These are phyloP conservation scores for Huso huso DNA, from an alignment of 2,797 vertebrate genomes.

Conservation along the genomic window DNA sequence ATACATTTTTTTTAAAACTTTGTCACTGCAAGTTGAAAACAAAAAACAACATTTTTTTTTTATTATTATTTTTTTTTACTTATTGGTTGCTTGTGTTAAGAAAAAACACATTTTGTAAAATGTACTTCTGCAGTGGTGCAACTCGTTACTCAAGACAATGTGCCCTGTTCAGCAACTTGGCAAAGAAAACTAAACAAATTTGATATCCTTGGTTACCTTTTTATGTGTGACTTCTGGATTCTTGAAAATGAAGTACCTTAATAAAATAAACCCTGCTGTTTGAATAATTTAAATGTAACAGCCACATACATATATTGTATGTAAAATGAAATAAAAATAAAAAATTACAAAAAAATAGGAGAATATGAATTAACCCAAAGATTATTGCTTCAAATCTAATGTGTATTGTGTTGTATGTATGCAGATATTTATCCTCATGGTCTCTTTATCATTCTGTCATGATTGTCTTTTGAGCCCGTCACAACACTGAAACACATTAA, in stretches of 20 bases:
- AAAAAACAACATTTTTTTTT: slow-evolving; percentile 28
- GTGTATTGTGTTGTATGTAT: slow-evolving; percentile 37
- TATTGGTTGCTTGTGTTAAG: slow-evolving; percentile 22
- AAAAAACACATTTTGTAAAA: slow-evolving; percentile 26
- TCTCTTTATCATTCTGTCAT: slow-evolving; percentile 43
- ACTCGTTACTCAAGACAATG: slow-evolving; percentile 51
- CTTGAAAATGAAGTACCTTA: slow-evolving; percentile 15
- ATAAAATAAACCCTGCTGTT: slow-evolving; percentile 19
- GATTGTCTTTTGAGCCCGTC: slow-evolving; percentile 91
- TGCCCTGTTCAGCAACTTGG: slow-evolving; percentile 46
- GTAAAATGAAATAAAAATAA: slow-evolving; percentile 27
- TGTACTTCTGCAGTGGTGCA: slow-evolving; percentile 32
- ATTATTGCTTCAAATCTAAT: slow-evolving; percentile 59
- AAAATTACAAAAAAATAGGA: slow-evolving; percentile 29
- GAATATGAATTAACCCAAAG: slow-evolving; percentile 43
- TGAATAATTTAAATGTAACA: slow-evolving; percentile 9
- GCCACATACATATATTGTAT: slow-evolving; percentile 21
- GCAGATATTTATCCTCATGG: slow-evolving; percentile 44
- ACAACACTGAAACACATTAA: slow-evolving; percentile 94
- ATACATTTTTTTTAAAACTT: slow-evolving; percentile 23
- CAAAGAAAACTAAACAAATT: slow-evolving; percentile 25
- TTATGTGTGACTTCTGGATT: slow-evolving; percentile 16
- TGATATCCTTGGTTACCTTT: slow-evolving; percentile 21
- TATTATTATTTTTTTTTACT: not conserved
- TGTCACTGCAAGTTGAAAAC: slow-evolving; percentile 19